Base-by-base conservation (phyloP, 2,113 vertebrate species). In the Mohoua ochrocephala region DNA sequence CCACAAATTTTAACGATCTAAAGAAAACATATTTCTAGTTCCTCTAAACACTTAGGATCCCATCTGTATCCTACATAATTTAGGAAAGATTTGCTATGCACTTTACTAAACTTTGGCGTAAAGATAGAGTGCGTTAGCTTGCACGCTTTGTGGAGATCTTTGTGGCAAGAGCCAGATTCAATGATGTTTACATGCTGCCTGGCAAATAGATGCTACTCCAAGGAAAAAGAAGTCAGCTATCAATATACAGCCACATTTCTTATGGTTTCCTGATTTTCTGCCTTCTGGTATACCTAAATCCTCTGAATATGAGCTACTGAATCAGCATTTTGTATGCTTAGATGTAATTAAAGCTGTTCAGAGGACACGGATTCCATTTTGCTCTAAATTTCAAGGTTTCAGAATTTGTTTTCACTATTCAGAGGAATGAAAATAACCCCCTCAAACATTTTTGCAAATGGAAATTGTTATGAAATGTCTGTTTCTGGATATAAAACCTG, bases 361-460 rank as follows among this genome's bases (percentile, higher is more conserved):
- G 73, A 91, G 68, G 69, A 92, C 93, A 93, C 10, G 3, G 80
- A 92, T 94, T 87, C 80, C 65, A 81, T 89, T 96, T 92, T 93
- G 15, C 73, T 68, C 45, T 49, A 82, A 64, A 93, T 94, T 91
- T 94, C 7, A 4, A 94, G 80, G 88, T 78, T 96, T 94, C 73
- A 84, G 68, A 96, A 94, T 96, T 96, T 91, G 92, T 91, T 94
- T 95, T 96, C 69, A 91, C 49, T 96, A 20, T 75, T 86, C 47
- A 84, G 59, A 92, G 68, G 91, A 96, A 95, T 85, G 85, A 96
- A 97, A 96, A 91, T 77, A 96, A 96, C 65, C 69, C 49, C 69
- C 75, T 94, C 21, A 75, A 95, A 94, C 64, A 78, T 53, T 69
- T 91, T 89, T 94, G 65, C 73, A 91, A 95, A 87, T 91, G 91